These are phyloP conservation scores for Sinonovacula constricta DNA, from an alignment of 1,140 invertebrate genomes.

Conservation along the genomic window DNA sequence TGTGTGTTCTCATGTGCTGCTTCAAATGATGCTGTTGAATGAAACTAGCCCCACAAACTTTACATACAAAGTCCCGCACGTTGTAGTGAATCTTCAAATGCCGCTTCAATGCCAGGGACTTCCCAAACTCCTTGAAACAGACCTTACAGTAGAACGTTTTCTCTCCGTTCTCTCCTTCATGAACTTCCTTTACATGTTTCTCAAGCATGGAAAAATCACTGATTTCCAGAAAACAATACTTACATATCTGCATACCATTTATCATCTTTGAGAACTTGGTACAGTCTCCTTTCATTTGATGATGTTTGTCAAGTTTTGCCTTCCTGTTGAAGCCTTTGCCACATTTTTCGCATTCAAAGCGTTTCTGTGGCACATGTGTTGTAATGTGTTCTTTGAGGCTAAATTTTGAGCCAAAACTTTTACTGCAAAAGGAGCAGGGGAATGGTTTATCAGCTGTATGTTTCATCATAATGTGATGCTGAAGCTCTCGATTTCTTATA, in stretches of 20 bases:
- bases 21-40: conserved; percentile 39
- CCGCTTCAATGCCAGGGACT: conserved; percentile 26
- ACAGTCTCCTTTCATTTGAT: conserved; percentile 32
- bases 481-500: conserved; percentile 93
- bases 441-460: conserved; percentile 42
- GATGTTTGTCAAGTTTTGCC: conserved; percentile 21
- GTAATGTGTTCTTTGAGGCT: conserved; percentile 31
- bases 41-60: conserved; percentile 42
- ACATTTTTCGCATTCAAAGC: conserved; percentile 38
- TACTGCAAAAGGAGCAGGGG: conserved; percentile 28
- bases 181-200: conserved; percentile 1
- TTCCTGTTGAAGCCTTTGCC: conserved; percentile 16
- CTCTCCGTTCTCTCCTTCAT: not conserved
- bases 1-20: conserved; percentile 58
- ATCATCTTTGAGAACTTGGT: not conserved
- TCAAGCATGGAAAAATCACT: not conserved
- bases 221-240: conserved; percentile 18
- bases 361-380: conserved; percentile 2
- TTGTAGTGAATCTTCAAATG: conserved; percentile 40
- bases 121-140: conserved; percentile 33
- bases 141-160: conserved; percentile 19
- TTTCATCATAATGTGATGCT: conserved; percentile 81
- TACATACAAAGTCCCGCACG: conserved; percentile 82
- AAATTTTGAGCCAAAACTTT: conserved; percentile 27
- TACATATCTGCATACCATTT: conserved; percentile 20